phyloP scores from a whole-genome alignment of 92 coral and sea anemone species.

The Muricea muricata region DNA sequence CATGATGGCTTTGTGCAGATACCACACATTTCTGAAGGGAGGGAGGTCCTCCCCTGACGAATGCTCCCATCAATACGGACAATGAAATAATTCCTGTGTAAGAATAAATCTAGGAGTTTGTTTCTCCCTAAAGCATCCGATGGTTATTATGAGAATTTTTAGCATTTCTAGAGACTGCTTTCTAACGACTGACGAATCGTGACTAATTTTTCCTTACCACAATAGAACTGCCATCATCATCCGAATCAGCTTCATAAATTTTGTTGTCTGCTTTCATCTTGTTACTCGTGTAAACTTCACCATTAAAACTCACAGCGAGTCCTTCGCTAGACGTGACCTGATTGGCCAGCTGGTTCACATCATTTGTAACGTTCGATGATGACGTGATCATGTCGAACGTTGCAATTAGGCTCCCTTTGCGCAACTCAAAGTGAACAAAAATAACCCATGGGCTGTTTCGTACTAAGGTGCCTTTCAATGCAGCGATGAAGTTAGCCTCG shows the following conservation, averaged over 20 bases:
- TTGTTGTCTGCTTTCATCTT: constrained; percentile 7
- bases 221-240: not conserved
- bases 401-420: constrained; percentile 26
- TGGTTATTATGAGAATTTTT: no score
- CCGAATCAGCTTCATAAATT: not conserved
- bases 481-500: constrained; percentile 14
- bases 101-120: no score
- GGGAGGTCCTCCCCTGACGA: no score
- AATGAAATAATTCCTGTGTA: no score
- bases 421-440: constrained; percentile 18
- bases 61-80: no score
- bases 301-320: constrained; percentile 9
- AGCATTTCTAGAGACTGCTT: no score
- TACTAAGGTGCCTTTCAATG: not conserved
- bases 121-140: no score
- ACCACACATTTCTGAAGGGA: no score
- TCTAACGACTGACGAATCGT: no score
- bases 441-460: not conserved
- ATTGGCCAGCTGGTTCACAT: not conserved
- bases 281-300: not conserved
- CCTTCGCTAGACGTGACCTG: constrained; percentile 13
- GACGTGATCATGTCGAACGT: constrained; percentile 34
- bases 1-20: no score
- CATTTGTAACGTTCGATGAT: constrained; percentile 11
- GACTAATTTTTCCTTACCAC: constrained; percentile 11